Percentiles rank a stretch among this genome's conserved stretches.
Evolutionary conservation across 2,888 invertebrate species (phyloP).

Genomic region (Formica aserva): DNA sequence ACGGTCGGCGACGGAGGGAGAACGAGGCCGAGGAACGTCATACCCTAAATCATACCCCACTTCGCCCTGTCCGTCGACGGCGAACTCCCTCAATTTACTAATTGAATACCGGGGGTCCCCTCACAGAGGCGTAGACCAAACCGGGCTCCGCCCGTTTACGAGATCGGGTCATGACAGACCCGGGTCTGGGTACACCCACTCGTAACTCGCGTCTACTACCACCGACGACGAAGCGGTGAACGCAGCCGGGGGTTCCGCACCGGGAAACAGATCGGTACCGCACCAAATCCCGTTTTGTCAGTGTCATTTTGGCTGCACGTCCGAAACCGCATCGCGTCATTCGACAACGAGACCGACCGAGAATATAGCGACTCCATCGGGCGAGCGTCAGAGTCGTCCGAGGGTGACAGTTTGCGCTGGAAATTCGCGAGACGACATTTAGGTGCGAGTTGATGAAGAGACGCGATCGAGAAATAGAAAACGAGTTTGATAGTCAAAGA

Average conservation of each 20-base stretch:
- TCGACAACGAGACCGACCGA: neutral
- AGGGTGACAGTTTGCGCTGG: neutral
- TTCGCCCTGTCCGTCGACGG: slow-evolving; percentile 24
- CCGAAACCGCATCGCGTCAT: slow-evolving; percentile 66
- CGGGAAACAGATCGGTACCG: slow-evolving; percentile 20
- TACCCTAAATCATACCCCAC: slow-evolving; percentile 74
- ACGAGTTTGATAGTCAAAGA: neutral
- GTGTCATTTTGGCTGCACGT: slow-evolving; percentile 76
- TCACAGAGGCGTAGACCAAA: slow-evolving; percentile 65
- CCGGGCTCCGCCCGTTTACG: slow-evolving; percentile 65
- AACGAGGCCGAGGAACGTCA: slow-evolving; percentile 18
- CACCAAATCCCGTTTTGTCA: slow-evolving; percentile 68
- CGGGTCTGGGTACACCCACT: slow-evolving; percentile 59
- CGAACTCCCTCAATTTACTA: slow-evolving; percentile 80
- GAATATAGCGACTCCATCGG: neutral
- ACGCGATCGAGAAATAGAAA: neutral
- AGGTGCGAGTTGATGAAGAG: neutral
- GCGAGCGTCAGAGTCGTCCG: neutral
- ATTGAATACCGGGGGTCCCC: slow-evolving; percentile 78
- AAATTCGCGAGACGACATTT: neutral
- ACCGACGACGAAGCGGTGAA: slow-evolving; percentile 28
- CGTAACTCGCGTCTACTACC: slow-evolving; percentile 5
- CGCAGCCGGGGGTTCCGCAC: neutral
- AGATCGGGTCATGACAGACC: slow-evolving; percentile 34
- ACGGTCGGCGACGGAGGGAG: slow-evolving; percentile 7